phyloP scores from a whole-genome alignment of 2,113 vertebrate species.

The Cebidichthys violaceus region DNA sequence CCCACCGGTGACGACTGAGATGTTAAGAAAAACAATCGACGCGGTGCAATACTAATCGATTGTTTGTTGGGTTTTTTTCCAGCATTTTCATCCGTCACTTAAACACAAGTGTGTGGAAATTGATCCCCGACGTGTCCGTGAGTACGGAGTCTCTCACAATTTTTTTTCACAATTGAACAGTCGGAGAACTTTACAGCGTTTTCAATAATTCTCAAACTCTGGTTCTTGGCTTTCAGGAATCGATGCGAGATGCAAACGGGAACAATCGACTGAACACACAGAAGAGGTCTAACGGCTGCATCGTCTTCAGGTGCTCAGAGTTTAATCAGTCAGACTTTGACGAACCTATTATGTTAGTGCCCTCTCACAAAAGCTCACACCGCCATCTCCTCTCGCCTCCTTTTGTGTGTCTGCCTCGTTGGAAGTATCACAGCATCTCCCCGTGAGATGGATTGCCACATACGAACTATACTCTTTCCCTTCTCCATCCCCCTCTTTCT shows the following conservation, averaged over 20 bases:
- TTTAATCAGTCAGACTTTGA: slow-evolving; percentile 68
- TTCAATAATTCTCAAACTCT: slow-evolving; percentile 42
- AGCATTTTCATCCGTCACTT: slow-evolving; percentile 3
- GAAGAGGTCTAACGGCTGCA: slow-evolving; percentile 55
- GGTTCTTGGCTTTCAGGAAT: slow-evolving; percentile 44
- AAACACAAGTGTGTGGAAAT: slow-evolving; percentile 22
- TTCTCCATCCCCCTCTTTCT: not conserved
- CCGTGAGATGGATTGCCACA: slow-evolving; percentile 22
- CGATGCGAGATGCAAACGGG: slow-evolving; percentile 64
- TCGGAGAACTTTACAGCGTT: slow-evolving; percentile 12
- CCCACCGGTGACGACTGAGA: not conserved
- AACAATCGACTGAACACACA: slow-evolving; percentile 55
- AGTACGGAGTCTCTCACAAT: slow-evolving; percentile 28
- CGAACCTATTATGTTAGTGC: slow-evolving; percentile 58
- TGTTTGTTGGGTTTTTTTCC: not conserved
- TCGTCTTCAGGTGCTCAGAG: slow-evolving; percentile 42
- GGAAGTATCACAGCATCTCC: slow-evolving; percentile 32
- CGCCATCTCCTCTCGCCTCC: slow-evolving; percentile 8
- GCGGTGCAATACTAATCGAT: not conserved
- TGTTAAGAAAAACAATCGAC: not conserved
- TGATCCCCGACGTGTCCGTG: slow-evolving; percentile 7
- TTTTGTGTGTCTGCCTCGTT: slow-evolving; percentile 32
- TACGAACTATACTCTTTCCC: not conserved
- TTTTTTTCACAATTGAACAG: slow-evolving; percentile 39
- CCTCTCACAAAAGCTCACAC: slow-evolving; percentile 33